A percentile compares a stretch with the other conserved stretches of the same genome.
phyloP scores from a whole-genome alignment of 2,888 invertebrate species.

The Ophion slaviceki region DNA sequence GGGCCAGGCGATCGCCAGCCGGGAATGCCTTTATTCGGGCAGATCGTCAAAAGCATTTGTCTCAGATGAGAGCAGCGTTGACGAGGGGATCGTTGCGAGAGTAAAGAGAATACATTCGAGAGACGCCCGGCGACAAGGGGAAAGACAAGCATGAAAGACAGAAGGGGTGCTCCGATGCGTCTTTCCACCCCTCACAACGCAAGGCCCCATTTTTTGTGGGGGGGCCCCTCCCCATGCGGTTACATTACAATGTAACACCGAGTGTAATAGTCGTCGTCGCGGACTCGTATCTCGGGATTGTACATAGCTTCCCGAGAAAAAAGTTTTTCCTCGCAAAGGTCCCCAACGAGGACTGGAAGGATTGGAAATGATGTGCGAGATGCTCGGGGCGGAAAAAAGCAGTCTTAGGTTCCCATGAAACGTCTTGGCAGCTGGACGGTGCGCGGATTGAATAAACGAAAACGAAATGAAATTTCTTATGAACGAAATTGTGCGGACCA shows the following conservation, averaged over 20 bases:
- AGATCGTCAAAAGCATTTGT: slow-evolving; percentile 34
- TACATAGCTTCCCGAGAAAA: slow-evolving; percentile 8
- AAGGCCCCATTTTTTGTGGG: background rate
- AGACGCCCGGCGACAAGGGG: slow-evolving; percentile 52
- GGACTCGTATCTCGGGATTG: slow-evolving; percentile 32
- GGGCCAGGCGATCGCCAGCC: slow-evolving; percentile 17
- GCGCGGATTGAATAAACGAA: background rate
- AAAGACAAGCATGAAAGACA: slow-evolving; percentile 35
- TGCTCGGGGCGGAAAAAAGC: slow-evolving; percentile 6
- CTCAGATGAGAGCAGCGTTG: slow-evolving; percentile 8
- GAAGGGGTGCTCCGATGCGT: slow-evolving; percentile 48
- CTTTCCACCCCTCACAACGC: slow-evolving; percentile 11
- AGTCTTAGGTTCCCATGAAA: slow-evolving; percentile 56
- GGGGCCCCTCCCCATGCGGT: slow-evolving; percentile 18
- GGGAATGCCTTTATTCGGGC: slow-evolving; percentile 26
- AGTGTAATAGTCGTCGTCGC: slow-evolving; percentile 26
- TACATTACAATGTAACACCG: slow-evolving; percentile 51
- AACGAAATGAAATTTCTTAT: too few species aligned
- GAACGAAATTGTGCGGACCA: background rate
- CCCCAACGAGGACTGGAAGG: slow-evolving; percentile 41
- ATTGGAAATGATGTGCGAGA: slow-evolving; percentile 18
- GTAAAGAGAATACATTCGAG: slow-evolving; percentile 60
- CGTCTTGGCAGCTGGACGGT: slow-evolving; percentile 56
- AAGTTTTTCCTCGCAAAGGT: slow-evolving; percentile 32
- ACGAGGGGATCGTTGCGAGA: slow-evolving; percentile 34